Percentiles rank a stretch among this genome's conserved stretches.
Conservation (phyloP, 2,888 invertebrate species). For the Sminthurinus aureus region DNA sequence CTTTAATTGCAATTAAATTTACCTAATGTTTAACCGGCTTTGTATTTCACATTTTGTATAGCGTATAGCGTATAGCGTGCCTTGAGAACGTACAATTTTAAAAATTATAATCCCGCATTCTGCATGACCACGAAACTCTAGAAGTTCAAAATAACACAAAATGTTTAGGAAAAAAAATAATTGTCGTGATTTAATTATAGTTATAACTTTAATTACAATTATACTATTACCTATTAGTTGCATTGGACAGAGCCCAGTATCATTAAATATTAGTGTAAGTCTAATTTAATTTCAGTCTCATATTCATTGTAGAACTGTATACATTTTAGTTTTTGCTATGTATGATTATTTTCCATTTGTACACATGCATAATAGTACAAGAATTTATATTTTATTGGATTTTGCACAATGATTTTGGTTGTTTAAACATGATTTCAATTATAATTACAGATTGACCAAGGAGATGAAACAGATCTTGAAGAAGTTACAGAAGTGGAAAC, state of each 20-base stretch:
- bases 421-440: not conserved
- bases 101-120: no score
- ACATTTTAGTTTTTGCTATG: not conserved
- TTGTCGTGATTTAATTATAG: not conserved
- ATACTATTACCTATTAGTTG: not conserved
- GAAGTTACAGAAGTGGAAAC: constrained; percentile 19
- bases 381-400: no score
- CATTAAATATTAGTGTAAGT: not conserved
- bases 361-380: not conserved
- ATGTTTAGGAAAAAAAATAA: not conserved
- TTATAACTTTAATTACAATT: not conserved
- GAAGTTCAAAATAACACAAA: not conserved
- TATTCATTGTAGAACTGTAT: not conserved
- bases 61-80: no score
- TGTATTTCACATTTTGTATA: no score
- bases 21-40: no score
- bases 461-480: constrained; percentile 37
- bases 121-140: no score
- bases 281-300: not conserved
- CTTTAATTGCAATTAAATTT: no score
- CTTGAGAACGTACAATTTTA: no score
- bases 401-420: not conserved
- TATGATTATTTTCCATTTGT: not conserved
- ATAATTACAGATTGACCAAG: not conserved
- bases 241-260: not conserved